phyloP scores from a whole-genome alignment of 1,140 invertebrate genomes.

The Branchinecta lynchi region DNA sequence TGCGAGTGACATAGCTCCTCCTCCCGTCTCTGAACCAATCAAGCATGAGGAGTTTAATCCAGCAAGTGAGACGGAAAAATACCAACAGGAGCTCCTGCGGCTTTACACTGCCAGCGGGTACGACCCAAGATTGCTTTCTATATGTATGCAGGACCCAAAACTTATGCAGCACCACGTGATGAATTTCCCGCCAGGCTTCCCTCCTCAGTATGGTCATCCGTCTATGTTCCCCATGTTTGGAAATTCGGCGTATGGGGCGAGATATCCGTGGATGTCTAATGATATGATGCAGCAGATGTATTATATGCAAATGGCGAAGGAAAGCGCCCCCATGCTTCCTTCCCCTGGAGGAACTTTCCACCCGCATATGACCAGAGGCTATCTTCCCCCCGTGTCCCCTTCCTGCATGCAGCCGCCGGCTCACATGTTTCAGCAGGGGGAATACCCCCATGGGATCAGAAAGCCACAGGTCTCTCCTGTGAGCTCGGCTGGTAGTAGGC shows the following conservation, averaged over 20 bases:
- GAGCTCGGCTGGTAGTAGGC: not conserved
- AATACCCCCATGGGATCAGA: not conserved
- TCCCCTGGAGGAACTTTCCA: not conserved
- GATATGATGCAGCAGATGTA: constrained; percentile 7
- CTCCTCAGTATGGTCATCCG: not conserved
- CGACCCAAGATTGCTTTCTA: not conserved
- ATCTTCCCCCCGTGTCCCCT: not conserved
- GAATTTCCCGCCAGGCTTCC: not conserved
- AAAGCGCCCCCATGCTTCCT: not conserved
- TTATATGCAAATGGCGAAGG: not conserved
- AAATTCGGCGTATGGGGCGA: not conserved
- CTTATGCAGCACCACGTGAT: not conserved
- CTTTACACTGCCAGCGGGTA: not conserved
- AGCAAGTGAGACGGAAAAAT: not conserved
- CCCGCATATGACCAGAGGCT: not conserved
- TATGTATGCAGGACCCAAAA: not conserved
- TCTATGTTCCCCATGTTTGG: not conserved
- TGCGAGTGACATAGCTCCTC: not conserved
- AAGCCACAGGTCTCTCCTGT: not conserved
- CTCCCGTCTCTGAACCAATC: not conserved
- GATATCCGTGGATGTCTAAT: not conserved
- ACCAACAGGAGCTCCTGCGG: not conserved
- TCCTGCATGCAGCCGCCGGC: not conserved
- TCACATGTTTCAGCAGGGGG: not conserved
- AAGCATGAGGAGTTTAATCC: not conserved